A percentile compares a stretch with the other conserved stretches of the same genome.
phyloP scores from a whole-genome alignment of 2,888 invertebrate genomes.

The Polydrusus pterygomalis region DNA sequence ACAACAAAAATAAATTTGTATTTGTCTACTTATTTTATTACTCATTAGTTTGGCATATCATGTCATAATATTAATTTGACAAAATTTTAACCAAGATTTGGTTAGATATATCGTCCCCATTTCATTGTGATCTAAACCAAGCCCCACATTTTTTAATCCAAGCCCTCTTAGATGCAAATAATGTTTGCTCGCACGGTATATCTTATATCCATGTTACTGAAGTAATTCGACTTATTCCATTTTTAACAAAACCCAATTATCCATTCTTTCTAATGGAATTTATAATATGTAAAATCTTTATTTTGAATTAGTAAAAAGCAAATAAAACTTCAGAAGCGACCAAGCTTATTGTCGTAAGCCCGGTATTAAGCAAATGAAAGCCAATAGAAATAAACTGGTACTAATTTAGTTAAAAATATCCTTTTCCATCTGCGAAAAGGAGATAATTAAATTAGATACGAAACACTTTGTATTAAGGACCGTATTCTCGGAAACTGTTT shows the following conservation, averaged over 20 bases:
- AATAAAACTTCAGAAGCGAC: background rate
- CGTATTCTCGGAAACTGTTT: constrained; percentile 16
- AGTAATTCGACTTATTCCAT: background rate
- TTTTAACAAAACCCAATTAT: background rate
- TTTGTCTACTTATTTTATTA: no score
- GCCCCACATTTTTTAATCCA: no score
- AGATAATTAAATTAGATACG: constrained; percentile 27
- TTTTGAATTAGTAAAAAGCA: constrained; percentile 14
- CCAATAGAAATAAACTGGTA: constrained; percentile 17
- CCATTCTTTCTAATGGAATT: background rate
- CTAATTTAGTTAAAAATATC: constrained; percentile 23
- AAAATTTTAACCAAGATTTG: no score
- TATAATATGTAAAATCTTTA: background rate
- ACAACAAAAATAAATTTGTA: no score
- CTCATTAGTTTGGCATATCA: no score
- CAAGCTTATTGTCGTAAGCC: constrained; percentile 9
- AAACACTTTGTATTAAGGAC: constrained; percentile 26
- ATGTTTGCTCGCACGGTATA: no score
- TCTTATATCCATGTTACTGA: background rate
- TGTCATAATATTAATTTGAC: no score
- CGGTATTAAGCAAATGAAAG: constrained; percentile 19
- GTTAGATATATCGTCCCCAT: no score
- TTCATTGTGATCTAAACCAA: no score
- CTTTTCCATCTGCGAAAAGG: constrained; percentile 14
- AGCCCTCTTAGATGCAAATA: no score